Percentiles rank a stretch among this genome's conserved stretches.
These are phyloP conservation scores for Cephus pygmeus DNA, from an alignment of 2,888 invertebrate genomes.

Conservation along the genomic window DNA sequence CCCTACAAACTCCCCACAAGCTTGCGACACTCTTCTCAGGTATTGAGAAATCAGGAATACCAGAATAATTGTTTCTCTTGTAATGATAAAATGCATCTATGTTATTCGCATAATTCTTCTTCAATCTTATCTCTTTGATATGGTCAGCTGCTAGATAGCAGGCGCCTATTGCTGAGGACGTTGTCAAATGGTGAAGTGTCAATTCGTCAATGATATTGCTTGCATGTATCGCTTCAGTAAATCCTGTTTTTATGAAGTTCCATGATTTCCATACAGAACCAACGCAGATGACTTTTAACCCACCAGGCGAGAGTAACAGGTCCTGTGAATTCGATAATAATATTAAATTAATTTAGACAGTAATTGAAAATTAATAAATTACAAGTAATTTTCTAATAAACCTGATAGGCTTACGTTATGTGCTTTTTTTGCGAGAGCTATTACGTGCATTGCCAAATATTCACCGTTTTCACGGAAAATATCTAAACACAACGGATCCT, in stretches of 20 bases:
- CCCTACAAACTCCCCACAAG: not conserved
- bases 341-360: too few species aligned
- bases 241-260: slow-evolving; percentile 80
- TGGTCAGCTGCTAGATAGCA: slow-evolving; percentile 85
- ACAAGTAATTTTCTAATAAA: not conserved
- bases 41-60: not conserved
- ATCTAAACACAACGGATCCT: slow-evolving; percentile 78
- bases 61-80: slow-evolving; percentile 41
- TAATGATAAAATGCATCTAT: slow-evolving; percentile 76
- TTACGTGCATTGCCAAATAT: slow-evolving; percentile 74
- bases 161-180: slow-evolving; percentile 86
- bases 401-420: slow-evolving; percentile 62
- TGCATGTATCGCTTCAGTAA: slow-evolving; percentile 69
- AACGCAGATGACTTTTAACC: slow-evolving; percentile 86
- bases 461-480: slow-evolving; percentile 79
- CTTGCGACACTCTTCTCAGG: not conserved
- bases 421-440: slow-evolving; percentile 74
- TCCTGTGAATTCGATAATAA: slow-evolving; percentile 57
- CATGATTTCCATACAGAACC: slow-evolving; percentile 97
- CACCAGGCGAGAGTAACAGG: slow-evolving; percentile 68
- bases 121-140: slow-evolving; percentile 72
- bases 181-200: slow-evolving; percentile 76
- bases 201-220: slow-evolving; percentile 69
- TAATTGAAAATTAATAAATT: slow-evolving; percentile 4
- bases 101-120: slow-evolving; percentile 76